These are phyloP conservation scores for Myotis planiceps DNA, from an alignment of 2,797 vertebrate genomes.

Conservation along the genomic window DNA sequence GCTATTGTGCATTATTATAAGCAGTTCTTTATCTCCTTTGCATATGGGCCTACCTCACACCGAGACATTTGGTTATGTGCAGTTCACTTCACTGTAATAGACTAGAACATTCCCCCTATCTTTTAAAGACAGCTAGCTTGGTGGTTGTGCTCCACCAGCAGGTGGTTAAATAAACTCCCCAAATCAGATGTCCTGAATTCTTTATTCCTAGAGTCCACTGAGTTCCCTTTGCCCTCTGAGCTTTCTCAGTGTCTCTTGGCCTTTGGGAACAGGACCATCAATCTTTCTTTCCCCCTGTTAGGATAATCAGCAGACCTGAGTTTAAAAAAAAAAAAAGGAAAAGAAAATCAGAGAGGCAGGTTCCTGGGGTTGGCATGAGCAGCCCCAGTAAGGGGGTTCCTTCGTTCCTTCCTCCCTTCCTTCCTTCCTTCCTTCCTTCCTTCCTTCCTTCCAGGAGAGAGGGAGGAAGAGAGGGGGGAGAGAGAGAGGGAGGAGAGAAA, in stretches of 20 bases:
- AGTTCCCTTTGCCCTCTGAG: not conserved
- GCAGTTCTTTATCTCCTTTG: not conserved
- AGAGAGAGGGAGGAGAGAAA: not conserved
- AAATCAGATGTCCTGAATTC: not conserved
- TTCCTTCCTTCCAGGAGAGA: too few relatives aligned
- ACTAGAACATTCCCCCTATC: not conserved
- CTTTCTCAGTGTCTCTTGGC: not conserved
- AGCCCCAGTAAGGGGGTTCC: not conserved
- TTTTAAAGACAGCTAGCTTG: not conserved
- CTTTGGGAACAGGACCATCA: not conserved
- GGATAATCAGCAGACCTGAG: not conserved
- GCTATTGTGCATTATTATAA: not conserved
- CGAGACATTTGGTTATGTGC: not conserved
- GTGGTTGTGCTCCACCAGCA: not conserved
- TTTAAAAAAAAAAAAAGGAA: not conserved
- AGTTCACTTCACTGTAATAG: not conserved
- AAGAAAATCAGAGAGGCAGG: not conserved
- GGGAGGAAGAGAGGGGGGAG: not conserved
- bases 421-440: too few relatives aligned
- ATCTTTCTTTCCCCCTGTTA: not conserved
- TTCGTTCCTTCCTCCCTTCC: too few relatives aligned
- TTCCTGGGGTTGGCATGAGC: not conserved
- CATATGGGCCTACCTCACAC: not conserved
- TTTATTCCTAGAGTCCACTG: not conserved
- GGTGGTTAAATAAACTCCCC: not conserved